These are phyloP conservation scores for Leptinotarsa lineolata DNA, from an alignment of 1,140 invertebrate species.

Conservation along the genomic window DNA sequence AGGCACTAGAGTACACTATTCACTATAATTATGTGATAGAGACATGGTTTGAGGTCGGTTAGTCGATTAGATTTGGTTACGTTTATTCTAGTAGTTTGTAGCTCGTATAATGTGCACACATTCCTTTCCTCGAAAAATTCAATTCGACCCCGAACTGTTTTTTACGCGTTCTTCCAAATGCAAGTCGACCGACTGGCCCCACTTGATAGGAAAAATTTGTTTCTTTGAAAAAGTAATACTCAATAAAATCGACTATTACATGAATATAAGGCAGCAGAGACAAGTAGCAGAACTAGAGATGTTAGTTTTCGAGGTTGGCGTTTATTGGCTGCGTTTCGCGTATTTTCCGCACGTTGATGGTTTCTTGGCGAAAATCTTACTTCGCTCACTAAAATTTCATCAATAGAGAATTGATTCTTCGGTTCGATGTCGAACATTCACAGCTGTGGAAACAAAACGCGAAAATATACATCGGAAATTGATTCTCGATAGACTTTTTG, in stretches of 20 bases:
- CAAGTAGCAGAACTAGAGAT: constrained; percentile 45
- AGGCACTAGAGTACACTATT: constrained; percentile 53
- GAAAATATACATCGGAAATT: too few species aligned
- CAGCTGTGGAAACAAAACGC: too few species aligned
- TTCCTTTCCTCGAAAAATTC: too few species aligned
- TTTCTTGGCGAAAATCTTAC: too few species aligned
- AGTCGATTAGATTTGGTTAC: neutral
- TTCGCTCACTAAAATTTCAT: too few species aligned
- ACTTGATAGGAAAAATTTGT: constrained; percentile 9
- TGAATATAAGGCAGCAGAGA: constrained; percentile 53
- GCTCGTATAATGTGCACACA: too few species aligned
- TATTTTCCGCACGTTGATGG: too few species aligned
- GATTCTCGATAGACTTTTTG: too few species aligned
- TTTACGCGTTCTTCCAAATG: neutral
- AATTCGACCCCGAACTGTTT: neutral
- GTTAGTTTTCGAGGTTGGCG: constrained; percentile 8
- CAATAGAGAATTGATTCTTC: too few species aligned
- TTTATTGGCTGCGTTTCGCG: constrained; percentile 10
- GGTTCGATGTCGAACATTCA: too few species aligned
- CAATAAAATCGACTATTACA: constrained; percentile 25
- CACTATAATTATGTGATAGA: constrained; percentile 30
- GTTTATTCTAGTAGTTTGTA: too few species aligned
- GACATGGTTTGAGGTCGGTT: constrained; percentile 2
- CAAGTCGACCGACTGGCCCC: neutral
- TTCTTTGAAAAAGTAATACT: neutral